A percentile compares a stretch with the other conserved stretches of the same genome.
Conservation (phyloP, 53 echinoderm and acorn worm genomes). For the Hippasteria phrygiana region DNA sequence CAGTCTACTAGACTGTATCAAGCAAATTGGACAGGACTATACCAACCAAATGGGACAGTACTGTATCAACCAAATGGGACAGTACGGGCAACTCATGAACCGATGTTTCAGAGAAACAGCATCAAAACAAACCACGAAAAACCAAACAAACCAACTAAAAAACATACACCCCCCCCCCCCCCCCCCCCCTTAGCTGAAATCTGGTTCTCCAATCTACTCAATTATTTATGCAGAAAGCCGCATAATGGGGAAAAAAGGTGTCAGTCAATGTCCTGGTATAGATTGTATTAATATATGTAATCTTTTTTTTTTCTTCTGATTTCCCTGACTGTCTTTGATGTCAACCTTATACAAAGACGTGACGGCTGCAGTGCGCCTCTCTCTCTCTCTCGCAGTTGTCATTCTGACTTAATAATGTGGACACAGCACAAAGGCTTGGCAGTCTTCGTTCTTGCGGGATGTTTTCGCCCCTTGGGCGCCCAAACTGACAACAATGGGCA, state of each 20-base stretch:
- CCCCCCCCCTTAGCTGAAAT: no score
- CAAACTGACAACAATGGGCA: conserved; percentile 39
- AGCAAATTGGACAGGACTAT: no score
- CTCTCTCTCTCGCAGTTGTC: conserved; percentile 1
- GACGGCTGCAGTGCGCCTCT: background rate
- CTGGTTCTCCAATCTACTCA: no score
- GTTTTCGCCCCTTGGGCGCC: conserved; percentile 1
- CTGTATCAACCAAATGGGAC: no score
- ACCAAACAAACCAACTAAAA: no score
- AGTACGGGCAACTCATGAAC: no score
- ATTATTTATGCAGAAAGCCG: no score
- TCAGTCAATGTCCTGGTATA: background rate
- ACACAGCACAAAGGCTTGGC: conserved; percentile 35
- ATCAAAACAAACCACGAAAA: no score
- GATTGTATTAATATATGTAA: background rate
- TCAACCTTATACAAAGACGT: conserved; percentile 20
- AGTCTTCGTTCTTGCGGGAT: conserved; percentile 1
- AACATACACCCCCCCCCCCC: no score
- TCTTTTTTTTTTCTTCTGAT: background rate
- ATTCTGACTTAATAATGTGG: conserved; percentile 37
- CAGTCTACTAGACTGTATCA: no score
- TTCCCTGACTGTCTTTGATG: conserved; percentile 15
- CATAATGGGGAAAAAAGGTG: background rate
- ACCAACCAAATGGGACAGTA: no score
- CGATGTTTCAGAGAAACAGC: no score